Base-by-base conservation (phyloP, 1,140 invertebrate genomes). In the Harpegnathos saltator region DNA sequence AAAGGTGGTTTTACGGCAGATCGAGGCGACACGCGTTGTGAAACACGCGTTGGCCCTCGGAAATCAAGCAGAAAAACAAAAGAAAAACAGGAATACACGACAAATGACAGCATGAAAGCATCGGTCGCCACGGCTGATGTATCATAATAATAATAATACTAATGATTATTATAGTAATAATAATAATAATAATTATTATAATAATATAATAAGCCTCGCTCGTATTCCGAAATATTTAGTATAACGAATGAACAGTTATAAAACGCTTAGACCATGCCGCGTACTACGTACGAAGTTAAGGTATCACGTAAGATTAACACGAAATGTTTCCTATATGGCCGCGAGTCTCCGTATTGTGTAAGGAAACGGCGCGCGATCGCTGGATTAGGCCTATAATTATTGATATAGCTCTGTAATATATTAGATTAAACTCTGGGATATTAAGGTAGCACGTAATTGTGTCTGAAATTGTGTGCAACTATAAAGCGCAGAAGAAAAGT, bases 151-250 rank as follows among this genome's bases (percentile, higher is more conserved):
- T 44, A 44, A 44, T 44, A 9, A 44, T 44, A 44, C 4, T 44
- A 44, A 9, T 44, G 11, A 44, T 44, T 5, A 44, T 44, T 5
- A 44, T 44, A 44, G 11, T 33, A 33, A 33, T 33, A 33, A 33
- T 33, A 33, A 33, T 7, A 33, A 1, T 33, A 33, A 33, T 33
- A 33, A 33, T 33, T 3, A 33, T 33, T 3, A 3, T 33, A 33
- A 33, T 33, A 33, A 33, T n/a, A n/a, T 44, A 89, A 88, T 91
- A 93, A 91, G 85, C 90, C 90, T 93, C 91, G 90, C 91, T 92
- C 89, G 89, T 92, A 93, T 92, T 92, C 88, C 88, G 84, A 92
- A 93, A 89, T 93, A 93, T 93, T 91, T 87, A 85, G 72, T 85
- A 52, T 59, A 80, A 87, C 86, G 86, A 86, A 88, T 88, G 82